Base-by-base conservation (phyloP, 2,797 vertebrate genomes). In the Huso huso region DNA sequence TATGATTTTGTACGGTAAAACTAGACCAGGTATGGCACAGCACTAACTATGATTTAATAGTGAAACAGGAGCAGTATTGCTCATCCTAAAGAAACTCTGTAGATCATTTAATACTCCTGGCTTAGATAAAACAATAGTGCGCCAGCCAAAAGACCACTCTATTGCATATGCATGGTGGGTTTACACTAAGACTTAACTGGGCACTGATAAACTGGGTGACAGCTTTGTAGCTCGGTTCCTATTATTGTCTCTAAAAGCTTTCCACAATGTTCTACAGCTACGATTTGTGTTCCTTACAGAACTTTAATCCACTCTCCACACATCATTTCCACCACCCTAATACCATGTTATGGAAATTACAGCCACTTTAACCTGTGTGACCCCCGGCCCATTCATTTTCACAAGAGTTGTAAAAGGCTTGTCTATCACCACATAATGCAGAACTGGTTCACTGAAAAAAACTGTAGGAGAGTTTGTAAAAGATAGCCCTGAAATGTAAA, bases 361-460 rank as follows among this genome's bases (percentile, higher is more conserved):
- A 13, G 15, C 4, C 37, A 13, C 58, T 79, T 67, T 63, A 63
- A 61, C 48, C 15, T 48, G 8, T 8, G 49, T 68, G 51, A 66
- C 7, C 23, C 6, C 69, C 6, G 0, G 69, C 69, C 64, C 53
- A 62, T 8, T 68, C 66, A 71, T 8, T 64, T 67, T 6, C 55
- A 48, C 48, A 67, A 74, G 78, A 70, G 11, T 4, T 65, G 48
- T 53, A 62, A 67, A 74, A 74, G 49, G 6, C 0, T 0, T 62
- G 62, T 61, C 63, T 66, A 57, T 63, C 6, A 65, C 5, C 68
- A 10, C 51, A 18, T 64, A 77, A 71, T 51, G 59, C 64, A 75
- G 70, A 66, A 57, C 10, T 71, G 9, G 10, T 66, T 72, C 55
- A 62, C 5, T 50, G 60, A 64, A 23, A 50, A 55, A n/a, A 55